Conservation (phyloP, 1,140 invertebrate genomes). For the Eumaeus atala region DNA sequence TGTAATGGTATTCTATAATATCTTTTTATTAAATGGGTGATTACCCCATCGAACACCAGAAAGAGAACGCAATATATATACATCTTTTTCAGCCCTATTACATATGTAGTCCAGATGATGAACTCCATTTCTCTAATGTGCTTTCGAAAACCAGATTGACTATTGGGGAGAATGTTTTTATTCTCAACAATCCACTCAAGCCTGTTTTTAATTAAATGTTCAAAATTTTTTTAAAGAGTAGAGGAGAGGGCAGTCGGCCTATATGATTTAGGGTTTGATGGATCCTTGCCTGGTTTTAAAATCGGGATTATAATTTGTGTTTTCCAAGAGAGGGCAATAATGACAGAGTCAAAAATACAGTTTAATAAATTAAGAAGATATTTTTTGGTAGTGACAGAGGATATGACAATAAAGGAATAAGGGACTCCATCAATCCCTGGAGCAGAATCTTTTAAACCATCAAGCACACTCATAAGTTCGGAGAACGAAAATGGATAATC, state of each 20-base stretch:
- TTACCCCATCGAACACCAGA: no score
- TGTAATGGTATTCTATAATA: no score
- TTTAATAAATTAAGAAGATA: neutral
- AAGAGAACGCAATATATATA: no score
- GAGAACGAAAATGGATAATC: neutral
- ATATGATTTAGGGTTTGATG: neutral
- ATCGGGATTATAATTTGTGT: slow-evolving; percentile 5
- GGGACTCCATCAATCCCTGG: slow-evolving; percentile 1
- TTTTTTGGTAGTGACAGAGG: neutral
- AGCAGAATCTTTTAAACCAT: neutral
- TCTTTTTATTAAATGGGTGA: neutral
- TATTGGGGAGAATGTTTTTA: neutral
- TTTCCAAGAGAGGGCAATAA: neutral
- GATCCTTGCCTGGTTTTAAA: neutral
- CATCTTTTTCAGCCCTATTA: no score
- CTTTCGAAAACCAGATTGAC: slow-evolving; percentile 7
- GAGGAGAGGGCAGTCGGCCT: slow-evolving; percentile 3
- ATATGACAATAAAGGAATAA: neutral
- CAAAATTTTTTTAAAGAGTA: neutral
- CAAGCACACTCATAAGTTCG: neutral
- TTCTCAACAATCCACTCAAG: neutral
- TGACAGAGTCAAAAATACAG: neutral
- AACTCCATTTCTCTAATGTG: neutral
- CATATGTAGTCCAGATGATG: no score
- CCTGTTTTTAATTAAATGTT: slow-evolving; percentile 7